Evolutionary conservation across 1,140 invertebrate genomes (phyloP), one percentile per base, ranked within the genome.

Genomic region (Panonychus citri): DNA sequence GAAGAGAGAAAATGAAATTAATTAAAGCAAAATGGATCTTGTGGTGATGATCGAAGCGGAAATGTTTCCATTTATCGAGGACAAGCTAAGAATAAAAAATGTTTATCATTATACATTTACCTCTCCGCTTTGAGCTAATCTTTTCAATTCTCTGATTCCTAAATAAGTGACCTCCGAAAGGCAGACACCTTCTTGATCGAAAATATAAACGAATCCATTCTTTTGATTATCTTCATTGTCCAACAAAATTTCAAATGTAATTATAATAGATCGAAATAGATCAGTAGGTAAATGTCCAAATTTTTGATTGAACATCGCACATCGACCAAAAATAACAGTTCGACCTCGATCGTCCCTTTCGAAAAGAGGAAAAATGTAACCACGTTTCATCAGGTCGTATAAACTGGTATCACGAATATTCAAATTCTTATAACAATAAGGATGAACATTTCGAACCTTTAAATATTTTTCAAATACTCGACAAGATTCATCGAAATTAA

Each of bases 391-490:
- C 24, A 87, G 80, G n/a, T 81, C 80, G 46, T 78, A 75, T 40
- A 83, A 73, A 8, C 76, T 75, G 1, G 81, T 75, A 56, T 82
- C 79, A 1, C 69, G 73, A 12, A 78, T 67, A 66, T 86, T 81
- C 21, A 87, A 68, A 49, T 80, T 80, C 58, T 77, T 74, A 69
- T 86, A 89, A 83, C 83, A 87, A 17, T 82, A 75, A 0, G 84
- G 81, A 64, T 84, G 81, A 53, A 83, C 67, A 63, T 83, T 79
- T 24, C 83, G 75, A 56, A 86, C 81, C 8, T 79, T 80, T 17
- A 89, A 72, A 65, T 89, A 90, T 17, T 80, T 77, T 65, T 88
- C 81, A 48, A 90, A 68, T 76, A 88, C 82, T 50, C 83, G 78
- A 63, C 84, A 82, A 0, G 86, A 81, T 63, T 82, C 74, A 0